A percentile compares a stretch with the other conserved stretches of the same genome.
These are phyloP conservation scores for Uria aalge DNA, from an alignment of 2,113 vertebrate genomes.

Conservation along the genomic window DNA sequence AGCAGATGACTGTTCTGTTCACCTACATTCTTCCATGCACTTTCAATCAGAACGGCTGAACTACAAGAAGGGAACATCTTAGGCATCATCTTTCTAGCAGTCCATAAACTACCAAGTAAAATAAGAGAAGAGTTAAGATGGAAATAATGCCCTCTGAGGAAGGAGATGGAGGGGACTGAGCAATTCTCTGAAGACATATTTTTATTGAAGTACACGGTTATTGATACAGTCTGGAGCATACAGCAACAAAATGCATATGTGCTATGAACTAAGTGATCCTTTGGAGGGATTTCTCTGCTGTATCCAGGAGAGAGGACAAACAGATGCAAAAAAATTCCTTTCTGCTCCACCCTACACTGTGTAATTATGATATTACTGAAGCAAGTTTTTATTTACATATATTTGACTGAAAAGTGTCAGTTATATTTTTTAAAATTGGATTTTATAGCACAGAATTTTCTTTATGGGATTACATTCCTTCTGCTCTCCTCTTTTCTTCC, in stretches of 20 bases:
- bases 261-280: not conserved
- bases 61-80: not conserved
- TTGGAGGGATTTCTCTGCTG: not conserved
- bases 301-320: not conserved
- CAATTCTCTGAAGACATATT: conserved; percentile 28
- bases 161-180: not conserved
- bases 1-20: not conserved
- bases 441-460: not conserved
- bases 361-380: not conserved
- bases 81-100: conserved; percentile 44
- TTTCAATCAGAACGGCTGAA: conserved; percentile 2
- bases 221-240: not conserved
- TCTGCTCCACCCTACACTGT: not conserved
- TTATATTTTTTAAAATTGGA: not conserved
- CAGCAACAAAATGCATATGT: not conserved
- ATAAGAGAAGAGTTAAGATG: not conserved
- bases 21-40: not conserved
- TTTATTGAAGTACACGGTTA: not conserved
- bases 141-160: not conserved
- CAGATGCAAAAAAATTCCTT: not conserved
- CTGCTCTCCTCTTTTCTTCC: not conserved
- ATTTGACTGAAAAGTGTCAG: not conserved
- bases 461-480: not conserved
- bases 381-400: not conserved
- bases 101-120: conserved; percentile 34